Conservation (phyloP, 2,888 invertebrate species). For the Dryomyza anilis region DNA sequence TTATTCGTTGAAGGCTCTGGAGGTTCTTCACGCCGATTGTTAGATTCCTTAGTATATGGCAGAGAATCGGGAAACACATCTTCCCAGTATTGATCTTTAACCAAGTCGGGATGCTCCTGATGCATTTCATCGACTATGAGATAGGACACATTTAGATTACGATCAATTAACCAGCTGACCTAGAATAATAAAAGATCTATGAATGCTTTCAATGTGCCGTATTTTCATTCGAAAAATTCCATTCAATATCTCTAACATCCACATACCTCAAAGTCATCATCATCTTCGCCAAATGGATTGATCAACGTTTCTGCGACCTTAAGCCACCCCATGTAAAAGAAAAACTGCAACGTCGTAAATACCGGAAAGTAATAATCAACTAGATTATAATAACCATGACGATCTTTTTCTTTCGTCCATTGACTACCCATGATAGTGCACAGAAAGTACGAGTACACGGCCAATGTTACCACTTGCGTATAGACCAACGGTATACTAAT, state of each 20-base stretch:
- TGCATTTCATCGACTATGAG: constrained; percentile 94
- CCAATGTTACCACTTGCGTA: constrained; percentile 86
- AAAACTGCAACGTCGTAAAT: constrained; percentile 84
- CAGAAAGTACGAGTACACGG: constrained; percentile 86
- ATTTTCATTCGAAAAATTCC: neutral
- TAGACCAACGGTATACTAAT: constrained; percentile 78
- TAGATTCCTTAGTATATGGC: constrained; percentile 76
- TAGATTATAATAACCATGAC: constrained; percentile 36
- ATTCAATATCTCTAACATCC: too few relatives aligned
- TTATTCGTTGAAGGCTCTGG: constrained; percentile 27
- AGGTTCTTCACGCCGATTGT: constrained; percentile 23
- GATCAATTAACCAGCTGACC: constrained; percentile 88
- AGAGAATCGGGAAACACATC: constrained; percentile 81
- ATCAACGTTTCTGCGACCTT: constrained; percentile 89
- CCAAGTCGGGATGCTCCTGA: constrained; percentile 84
- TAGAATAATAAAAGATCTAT: constrained; percentile 48
- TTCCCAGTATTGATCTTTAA: constrained; percentile 90
- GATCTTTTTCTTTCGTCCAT: constrained; percentile 68
- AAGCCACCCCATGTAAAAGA: constrained; percentile 87
- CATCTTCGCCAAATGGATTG: constrained; percentile 89
- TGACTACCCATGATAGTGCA: constrained; percentile 86
- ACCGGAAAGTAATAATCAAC: constrained; percentile 86
- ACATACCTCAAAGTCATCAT: constrained; percentile 84
- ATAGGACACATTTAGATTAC: constrained; percentile 80
- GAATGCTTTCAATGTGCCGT: neutral